These are phyloP conservation scores for Liopterus haemorrhoidalis DNA, from an alignment of 2,888 invertebrate genomes.

Conservation along the genomic window DNA sequence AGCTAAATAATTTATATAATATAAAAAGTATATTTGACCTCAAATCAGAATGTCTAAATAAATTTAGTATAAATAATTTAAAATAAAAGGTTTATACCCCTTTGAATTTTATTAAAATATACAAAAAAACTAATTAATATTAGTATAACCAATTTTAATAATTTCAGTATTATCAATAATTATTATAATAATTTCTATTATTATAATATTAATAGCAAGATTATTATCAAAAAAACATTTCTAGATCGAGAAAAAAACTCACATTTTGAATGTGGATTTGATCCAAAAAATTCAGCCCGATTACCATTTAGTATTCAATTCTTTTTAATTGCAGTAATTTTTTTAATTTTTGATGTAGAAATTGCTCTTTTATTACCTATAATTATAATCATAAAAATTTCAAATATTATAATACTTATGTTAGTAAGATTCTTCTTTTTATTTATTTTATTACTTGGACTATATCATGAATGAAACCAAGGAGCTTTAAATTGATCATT, in stretches of 20 bases:
- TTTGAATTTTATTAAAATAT: too few species aligned
- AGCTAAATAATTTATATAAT: constrained; percentile 57
- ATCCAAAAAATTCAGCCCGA: constrained; percentile 46
- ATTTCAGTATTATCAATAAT: constrained; percentile 38
- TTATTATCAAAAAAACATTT: constrained; percentile 51
- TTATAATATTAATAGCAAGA: constrained; percentile 49
- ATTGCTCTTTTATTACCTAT: constrained; percentile 56
- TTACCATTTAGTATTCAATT: constrained; percentile 55
- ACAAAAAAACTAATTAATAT: too few species aligned
- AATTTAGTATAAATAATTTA: constrained; percentile 56
- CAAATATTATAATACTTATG: constrained; percentile 36
- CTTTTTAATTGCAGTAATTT: constrained; percentile 59
- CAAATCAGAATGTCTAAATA: constrained; percentile 56
- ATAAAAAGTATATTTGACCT: constrained; percentile 62
- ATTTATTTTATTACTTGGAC: constrained; percentile 48
- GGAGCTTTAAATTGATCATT: constrained; percentile 53
- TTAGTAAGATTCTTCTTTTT: constrained; percentile 43
- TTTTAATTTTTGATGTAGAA: constrained; percentile 65
- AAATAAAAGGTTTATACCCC: too few species aligned
- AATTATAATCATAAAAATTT: constrained; percentile 43
- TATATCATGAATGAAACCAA: constrained; percentile 51
- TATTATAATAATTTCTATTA: constrained; percentile 44
- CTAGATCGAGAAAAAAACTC: constrained; percentile 55
- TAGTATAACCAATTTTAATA: too few species aligned
- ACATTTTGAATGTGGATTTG: constrained; percentile 57